Conservation (phyloP, 1,140 invertebrate species). For the Bombus terrestris region DNA sequence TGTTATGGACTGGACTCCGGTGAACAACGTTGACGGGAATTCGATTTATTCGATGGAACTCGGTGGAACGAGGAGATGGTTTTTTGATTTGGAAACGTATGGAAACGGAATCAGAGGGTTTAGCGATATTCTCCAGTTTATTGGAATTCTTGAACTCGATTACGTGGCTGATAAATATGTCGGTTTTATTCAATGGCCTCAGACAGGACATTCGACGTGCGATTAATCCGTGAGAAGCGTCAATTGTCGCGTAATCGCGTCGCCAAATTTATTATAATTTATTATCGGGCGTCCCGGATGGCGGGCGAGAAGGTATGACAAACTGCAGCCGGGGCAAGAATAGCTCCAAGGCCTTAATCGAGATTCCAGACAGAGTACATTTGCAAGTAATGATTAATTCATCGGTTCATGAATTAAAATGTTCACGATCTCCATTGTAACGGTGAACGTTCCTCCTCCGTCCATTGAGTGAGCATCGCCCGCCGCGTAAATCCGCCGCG, state of each 20-base stretch:
- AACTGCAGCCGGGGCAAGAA: constrained; percentile 53
- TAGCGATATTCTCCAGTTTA: not conserved
- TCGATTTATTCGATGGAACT: constrained; percentile 31
- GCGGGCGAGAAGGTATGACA: constrained; percentile 40
- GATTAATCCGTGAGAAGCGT: not conserved
- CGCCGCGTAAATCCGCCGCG: constrained; percentile 53
- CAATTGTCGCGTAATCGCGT: constrained; percentile 41
- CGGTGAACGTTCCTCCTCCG: constrained; percentile 56
- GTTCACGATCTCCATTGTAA: constrained; percentile 71
- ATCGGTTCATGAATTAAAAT: constrained; percentile 71
- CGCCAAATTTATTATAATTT: constrained; percentile 49
- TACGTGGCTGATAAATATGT: not conserved
- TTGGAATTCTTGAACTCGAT: constrained; percentile 11
- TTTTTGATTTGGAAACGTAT: not conserved
- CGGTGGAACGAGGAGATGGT: not conserved
- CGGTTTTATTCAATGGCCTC: too few species aligned
- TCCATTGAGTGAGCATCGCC: constrained; percentile 48
- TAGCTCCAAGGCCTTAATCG: constrained; percentile 62
- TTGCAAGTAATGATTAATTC: constrained; percentile 70
- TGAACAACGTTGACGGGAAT: constrained; percentile 22
- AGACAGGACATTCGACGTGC: not conserved
- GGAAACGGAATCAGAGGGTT: not conserved
- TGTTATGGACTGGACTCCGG: not conserved
- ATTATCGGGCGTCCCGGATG: constrained; percentile 17
- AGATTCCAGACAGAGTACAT: constrained; percentile 59